Base-by-base conservation (phyloP, 2,888 invertebrate genomes). In the Cephalotes varians region DNA sequence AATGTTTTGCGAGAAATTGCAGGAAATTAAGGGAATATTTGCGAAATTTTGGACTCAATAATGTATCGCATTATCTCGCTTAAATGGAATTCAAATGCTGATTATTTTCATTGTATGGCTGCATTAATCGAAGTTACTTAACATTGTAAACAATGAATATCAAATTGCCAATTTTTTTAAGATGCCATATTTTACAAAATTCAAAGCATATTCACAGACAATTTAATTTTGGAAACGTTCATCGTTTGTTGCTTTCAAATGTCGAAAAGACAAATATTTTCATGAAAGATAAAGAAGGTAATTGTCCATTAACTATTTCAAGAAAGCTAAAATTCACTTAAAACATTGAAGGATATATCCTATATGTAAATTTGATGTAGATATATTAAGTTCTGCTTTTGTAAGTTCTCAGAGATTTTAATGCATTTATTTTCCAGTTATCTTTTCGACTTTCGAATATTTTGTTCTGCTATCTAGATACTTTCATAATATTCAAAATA, bases 401-500 rank as follows among this genome's bases (percentile, higher is more conserved):
- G 21, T 54, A 67, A 18, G 7, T 67, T 21, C 15, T 3, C 21
- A n/a, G 28, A 56, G 67, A 77, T 54, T 54, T 67, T 67, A 40
- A 37, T 15, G 37, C 31, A 54, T 77, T 54, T 67, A 21, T 21
- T 54, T 54, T 44, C 31, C 40, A 12, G 34, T 62, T 65, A 64
- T 49, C 49, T 51, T 44, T 44, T 31, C 54, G 31, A 40, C 69
- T 67, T 31, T 67, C 31, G 44, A 2, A 77, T 54, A 76, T 67
- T 31, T 77, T 56, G 10, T 31, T 25, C 31, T 54, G 37, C 37
- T 62, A 10, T 74, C 54, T 18, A 21, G 21, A 15, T 40, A 40
- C 15, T 77, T 10, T 77, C 40, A 56, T 51, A 56, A 56, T 51
- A 64, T 54, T n/a, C 51, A 56, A 77, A 69, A 71, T 40, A 77